Percentiles rank a stretch among this genome's conserved stretches.
Conservation (phyloP, 2,888 invertebrate genomes). For the Leptinotarsa tumamoca region DNA sequence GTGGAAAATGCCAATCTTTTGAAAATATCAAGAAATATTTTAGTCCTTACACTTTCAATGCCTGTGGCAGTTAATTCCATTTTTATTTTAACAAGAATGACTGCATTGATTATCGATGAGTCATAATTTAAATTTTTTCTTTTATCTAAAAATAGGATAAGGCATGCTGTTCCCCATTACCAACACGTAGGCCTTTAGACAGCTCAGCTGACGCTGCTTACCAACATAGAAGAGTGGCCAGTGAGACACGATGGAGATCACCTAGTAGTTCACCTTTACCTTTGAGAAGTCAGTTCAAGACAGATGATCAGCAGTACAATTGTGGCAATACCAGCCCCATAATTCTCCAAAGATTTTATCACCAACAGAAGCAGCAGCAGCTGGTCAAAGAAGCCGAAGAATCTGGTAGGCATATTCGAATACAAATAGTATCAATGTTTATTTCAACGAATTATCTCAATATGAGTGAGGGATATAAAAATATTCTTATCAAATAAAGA, state of each 20-base stretch:
- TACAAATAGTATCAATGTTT: background rate
- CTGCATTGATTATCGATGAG: background rate
- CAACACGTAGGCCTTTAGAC: slow-evolving; percentile 1
- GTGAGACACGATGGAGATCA: slow-evolving; percentile 61
- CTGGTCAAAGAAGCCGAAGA: slow-evolving; percentile 67
- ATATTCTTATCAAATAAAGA: too few relatives aligned
- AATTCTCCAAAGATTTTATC: slow-evolving; percentile 81
- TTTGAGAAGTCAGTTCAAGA: slow-evolving; percentile 60
- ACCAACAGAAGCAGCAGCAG: slow-evolving; percentile 80
- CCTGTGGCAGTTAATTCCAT: too few relatives aligned
- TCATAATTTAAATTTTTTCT: background rate
- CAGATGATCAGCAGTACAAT: slow-evolving; percentile 55
- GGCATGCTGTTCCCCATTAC: slow-evolving; percentile 41
- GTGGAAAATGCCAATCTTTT: too few relatives aligned
- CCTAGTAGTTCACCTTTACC: slow-evolving; percentile 65
- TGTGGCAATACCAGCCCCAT: slow-evolving; percentile 83
- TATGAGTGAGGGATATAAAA: too few relatives aligned
- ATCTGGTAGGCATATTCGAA: slow-evolving; percentile 38
- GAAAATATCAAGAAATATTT: too few relatives aligned
- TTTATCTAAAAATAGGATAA: slow-evolving; percentile 8
- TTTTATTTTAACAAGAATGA: too few relatives aligned
- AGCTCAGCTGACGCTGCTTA: slow-evolving; percentile 42
- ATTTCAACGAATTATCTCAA: background rate
- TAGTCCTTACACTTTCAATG: too few relatives aligned
- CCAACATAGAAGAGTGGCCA: slow-evolving; percentile 53